phyloP scores from a whole-genome alignment of 1,140 invertebrate species.

The Drosophila sturtevanti region DNA sequence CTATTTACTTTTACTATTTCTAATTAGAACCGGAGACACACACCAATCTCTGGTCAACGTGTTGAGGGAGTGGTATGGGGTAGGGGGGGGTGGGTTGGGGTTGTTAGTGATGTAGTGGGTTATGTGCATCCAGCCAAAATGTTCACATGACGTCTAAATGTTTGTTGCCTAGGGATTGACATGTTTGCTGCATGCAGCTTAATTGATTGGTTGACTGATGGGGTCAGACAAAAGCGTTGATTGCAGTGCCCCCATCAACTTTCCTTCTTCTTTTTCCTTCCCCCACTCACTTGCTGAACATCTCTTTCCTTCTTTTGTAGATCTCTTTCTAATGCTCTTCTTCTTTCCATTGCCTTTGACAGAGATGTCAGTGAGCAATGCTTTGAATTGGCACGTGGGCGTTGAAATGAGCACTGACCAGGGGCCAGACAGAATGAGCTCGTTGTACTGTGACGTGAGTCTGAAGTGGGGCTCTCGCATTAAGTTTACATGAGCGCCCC shows the following conservation, averaged over 20 bases:
- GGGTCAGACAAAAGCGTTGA: constrained; percentile 53
- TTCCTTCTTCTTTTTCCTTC: constrained; percentile 12
- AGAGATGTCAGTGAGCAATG: constrained; percentile 19
- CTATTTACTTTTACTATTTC: constrained; percentile 50
- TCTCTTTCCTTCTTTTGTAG: no score
- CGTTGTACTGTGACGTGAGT: constrained; percentile 23
- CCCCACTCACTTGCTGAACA: no score
- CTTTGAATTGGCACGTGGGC: constrained; percentile 66
- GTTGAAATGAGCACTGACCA: constrained; percentile 46
- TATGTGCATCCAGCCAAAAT: constrained; percentile 6
- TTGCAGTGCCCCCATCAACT: constrained; percentile 38
- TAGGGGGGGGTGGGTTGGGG: background rate
- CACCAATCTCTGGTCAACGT: constrained; percentile 49
- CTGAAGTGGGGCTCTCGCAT: constrained; percentile 26
- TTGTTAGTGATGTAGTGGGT: constrained; percentile 1
- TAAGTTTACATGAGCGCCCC: constrained; percentile 51
- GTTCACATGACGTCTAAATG: constrained; percentile 7
- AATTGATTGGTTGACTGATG: constrained; percentile 76
- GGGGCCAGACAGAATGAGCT: constrained; percentile 20
- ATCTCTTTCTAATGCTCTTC: constrained; percentile 13
- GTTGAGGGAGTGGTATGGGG: background rate
- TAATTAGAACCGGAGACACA: constrained; percentile 81
- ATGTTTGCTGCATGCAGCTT: constrained; percentile 60
- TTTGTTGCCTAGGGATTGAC: constrained; percentile 28
- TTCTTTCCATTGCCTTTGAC: background rate